Conservation (phyloP, 2,797 vertebrate genomes). For the Ptychadena robeensis region DNA sequence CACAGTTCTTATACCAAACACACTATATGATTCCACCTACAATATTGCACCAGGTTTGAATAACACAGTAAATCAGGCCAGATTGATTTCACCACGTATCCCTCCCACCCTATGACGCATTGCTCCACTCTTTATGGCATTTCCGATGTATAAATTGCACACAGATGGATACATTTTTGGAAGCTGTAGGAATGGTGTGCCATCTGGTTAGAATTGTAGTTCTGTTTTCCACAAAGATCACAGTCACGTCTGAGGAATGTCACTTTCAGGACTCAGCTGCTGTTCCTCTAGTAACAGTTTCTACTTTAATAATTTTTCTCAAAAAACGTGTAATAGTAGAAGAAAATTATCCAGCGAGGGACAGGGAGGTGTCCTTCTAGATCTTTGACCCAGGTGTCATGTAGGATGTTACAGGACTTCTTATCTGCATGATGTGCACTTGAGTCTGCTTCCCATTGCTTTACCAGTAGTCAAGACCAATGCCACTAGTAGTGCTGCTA, state of each 20-base stretch:
- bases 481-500: too few species aligned
- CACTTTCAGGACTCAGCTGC: slow-evolving; percentile 6
- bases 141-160: slow-evolving; percentile 32
- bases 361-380: neutral
- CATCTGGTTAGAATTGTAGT: slow-evolving; percentile 45
- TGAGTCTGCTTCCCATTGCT: too few species aligned
- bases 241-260: slow-evolving; percentile 34
- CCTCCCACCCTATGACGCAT: slow-evolving; percentile 22
- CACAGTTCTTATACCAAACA: too few species aligned
- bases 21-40: neutral
- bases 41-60: neutral
- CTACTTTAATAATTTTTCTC: slow-evolving; percentile 5
- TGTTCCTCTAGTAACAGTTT: slow-evolving; percentile 28
- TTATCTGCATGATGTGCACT: neutral
- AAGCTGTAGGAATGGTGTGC: slow-evolving; percentile 6
- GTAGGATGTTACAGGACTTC: neutral
- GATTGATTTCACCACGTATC: neutral
- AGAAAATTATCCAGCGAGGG: slow-evolving; percentile 8
- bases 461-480: too few species aligned
- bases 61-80: neutral
- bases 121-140: slow-evolving; percentile 18
- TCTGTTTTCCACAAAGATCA: slow-evolving; percentile 16
- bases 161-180: slow-evolving; percentile 34
- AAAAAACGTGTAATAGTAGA: slow-evolving; percentile 21
- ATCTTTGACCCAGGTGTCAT: slow-evolving; percentile 19